Evolutionary conservation across 2,113 vertebrate genomes (phyloP), one percentile per base, ranked within the genome.

Genomic region (Hydrolagus affinis): DNA sequence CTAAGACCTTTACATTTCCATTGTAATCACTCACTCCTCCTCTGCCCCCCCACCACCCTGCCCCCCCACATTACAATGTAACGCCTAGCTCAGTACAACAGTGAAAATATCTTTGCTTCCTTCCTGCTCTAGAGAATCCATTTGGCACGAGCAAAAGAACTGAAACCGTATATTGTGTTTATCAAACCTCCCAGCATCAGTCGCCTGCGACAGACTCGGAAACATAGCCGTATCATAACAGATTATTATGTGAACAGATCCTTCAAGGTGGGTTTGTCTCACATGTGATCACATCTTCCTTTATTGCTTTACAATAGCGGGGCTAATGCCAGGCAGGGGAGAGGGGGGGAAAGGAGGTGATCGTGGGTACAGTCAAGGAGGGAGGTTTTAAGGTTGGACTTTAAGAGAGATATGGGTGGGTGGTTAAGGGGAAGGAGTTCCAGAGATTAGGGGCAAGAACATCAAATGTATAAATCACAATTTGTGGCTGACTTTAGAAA

Each of bases 101-200:
- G 4, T 11, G 11, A 19, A 70, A 70, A 44, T 85, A 19, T 30
- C 25, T 72, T 59, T 19, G 23, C 44, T 66, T 64, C 19, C 28
- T 28, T 17, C 21, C 8, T 86, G 44, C 76, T 87, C 32, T 87
- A 99, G 98, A 93, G 91, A 85, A 95, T 99, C 86, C 95, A 94
- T 62, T 86, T 93, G 80, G 93, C 96, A 87, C 92, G 95, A 90
- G 96, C 92, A 0, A 94, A 93, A 14, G 95, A 98, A 64, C 91
- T 99, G 89, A 97, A 93, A 88, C 95, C 95, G 78, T 99, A 95
- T 87, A 75, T 98, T 86, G 94, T 99, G 92, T 99, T 96, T 73
- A 93, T 99, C 89, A 99, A 98, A 88, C 97, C 98, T 44, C 93
- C 97, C 0, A 89, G 91, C 57, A 85, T 92, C 85, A 93, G 89